A percentile compares a stretch with the other conserved stretches of the same genome.
These are phyloP conservation scores for Portunus trituberculatus DNA, from an alignment of 1,140 invertebrate species.

Conservation along the genomic window DNA sequence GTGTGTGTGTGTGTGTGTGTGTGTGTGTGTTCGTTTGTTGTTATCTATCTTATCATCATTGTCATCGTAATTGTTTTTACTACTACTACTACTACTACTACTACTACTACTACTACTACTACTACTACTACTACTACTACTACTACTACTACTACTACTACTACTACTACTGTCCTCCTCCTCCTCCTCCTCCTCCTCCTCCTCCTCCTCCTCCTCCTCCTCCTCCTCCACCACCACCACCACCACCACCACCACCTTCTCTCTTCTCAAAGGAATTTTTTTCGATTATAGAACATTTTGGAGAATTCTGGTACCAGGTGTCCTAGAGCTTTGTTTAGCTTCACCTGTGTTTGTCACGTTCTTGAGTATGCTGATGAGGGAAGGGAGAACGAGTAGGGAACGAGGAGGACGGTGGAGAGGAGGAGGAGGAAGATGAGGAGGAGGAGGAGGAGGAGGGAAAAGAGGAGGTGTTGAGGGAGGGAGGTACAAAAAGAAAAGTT, in stretches of 20 bases:
- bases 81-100: not conserved
- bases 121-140: not conserved
- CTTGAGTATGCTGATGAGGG: not conserved
- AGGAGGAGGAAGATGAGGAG: not conserved
- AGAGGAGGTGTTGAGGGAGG: not conserved
- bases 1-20: not conserved
- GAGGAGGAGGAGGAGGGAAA: not conserved
- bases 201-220: not conserved
- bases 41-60: not conserved
- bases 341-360: too few relatives aligned
- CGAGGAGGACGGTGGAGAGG: not conserved
- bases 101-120: constrained; percentile 22
- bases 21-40: not conserved
- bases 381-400: not conserved
- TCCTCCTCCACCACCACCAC: not conserved
- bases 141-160: constrained; percentile 23
- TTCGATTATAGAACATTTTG: too few relatives aligned
- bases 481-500: not conserved
- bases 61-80: not conserved
- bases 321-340: too few relatives aligned
- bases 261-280: not conserved
- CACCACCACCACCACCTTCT: not conserved
- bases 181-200: not conserved
- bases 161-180: too few relatives aligned
- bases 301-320: too few relatives aligned